Percentiles rank a stretch among this genome's conserved stretches.
Evolutionary conservation across 2,888 invertebrate species (phyloP).

Genomic region (Tetragonisca angustula): DNA sequence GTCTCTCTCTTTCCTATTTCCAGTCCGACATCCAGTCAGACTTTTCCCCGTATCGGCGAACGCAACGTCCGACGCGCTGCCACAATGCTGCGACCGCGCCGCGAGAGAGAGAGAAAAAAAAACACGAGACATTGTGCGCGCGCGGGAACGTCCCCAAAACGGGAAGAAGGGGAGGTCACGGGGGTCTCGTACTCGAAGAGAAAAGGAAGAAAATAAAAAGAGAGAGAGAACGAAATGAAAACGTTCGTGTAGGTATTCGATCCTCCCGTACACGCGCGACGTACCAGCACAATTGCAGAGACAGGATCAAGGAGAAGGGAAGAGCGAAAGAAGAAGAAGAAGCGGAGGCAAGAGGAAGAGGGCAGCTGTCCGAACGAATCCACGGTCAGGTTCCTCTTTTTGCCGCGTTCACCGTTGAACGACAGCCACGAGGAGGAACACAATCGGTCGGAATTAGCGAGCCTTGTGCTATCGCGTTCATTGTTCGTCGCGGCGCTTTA

Average conservation of each 20-base stretch:
- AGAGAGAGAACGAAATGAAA: neutral
- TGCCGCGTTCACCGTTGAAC: constrained; percentile 58
- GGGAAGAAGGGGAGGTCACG: constrained; percentile 36
- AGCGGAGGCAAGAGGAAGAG: constrained; percentile 25
- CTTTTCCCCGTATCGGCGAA: constrained; percentile 23
- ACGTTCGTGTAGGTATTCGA: constrained; percentile 37
- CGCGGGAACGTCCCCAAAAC: constrained; percentile 26
- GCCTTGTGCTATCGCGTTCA: constrained; percentile 75
- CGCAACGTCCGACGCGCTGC: neutral
- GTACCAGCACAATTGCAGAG: constrained; percentile 46
- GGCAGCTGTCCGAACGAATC: constrained; percentile 62
- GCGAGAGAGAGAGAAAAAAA: too few species aligned
- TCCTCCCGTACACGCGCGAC: constrained; percentile 38
- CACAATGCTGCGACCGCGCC: too few species aligned
- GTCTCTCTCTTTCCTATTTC: neutral
- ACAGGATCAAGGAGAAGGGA: constrained; percentile 21
- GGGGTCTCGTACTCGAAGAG: neutral
- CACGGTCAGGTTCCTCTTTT: constrained; percentile 67
- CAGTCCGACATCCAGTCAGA: neutral
- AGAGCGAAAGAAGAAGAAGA: constrained; percentile 3
- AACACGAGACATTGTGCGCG: too few species aligned
- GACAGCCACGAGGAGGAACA: constrained; percentile 73
- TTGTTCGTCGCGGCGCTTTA: constrained; percentile 62
- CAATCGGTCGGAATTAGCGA: constrained; percentile 78
- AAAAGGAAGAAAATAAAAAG: neutral